Evolutionary conservation across 2,797 vertebrate species (phyloP).

Genomic region (Coendou prehensilis): DNA sequence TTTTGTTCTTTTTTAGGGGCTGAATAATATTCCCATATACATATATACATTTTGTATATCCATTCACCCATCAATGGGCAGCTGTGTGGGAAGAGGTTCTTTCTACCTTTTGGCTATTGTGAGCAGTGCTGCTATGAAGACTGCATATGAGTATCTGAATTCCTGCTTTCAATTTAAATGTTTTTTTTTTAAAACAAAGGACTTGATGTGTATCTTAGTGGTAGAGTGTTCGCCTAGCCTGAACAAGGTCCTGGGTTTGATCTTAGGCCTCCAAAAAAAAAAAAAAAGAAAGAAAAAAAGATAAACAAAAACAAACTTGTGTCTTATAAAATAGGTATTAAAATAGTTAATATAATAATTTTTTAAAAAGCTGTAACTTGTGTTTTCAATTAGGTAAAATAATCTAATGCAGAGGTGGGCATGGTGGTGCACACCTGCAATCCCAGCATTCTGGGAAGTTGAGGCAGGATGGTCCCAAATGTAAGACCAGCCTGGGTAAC

Average conservation of each 20-base stretch:
- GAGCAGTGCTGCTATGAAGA: not conserved
- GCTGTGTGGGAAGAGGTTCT: rapidly evolving
- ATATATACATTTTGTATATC: not conserved
- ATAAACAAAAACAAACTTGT: not conserved
- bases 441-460: not conserved
- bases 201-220: not conserved
- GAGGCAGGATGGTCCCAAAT: not conserved
- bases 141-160: not conserved
- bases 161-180: not conserved
- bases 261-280: not conserved
- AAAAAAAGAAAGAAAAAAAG: not conserved
- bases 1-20: not conserved
- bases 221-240: no score
- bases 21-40: not conserved
- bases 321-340: not conserved
- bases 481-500: not conserved
- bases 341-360: not conserved
- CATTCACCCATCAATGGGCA: no score
- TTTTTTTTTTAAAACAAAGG: not conserved
- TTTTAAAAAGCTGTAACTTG: not conserved
- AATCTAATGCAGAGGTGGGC: not conserved
- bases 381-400: not conserved
- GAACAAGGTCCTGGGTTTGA: not conserved
- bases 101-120: no score
- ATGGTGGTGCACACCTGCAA: not conserved